These are phyloP conservation scores for Micrasema minimum DNA, from an alignment of 1,140 invertebrate genomes.

Conservation along the genomic window DNA sequence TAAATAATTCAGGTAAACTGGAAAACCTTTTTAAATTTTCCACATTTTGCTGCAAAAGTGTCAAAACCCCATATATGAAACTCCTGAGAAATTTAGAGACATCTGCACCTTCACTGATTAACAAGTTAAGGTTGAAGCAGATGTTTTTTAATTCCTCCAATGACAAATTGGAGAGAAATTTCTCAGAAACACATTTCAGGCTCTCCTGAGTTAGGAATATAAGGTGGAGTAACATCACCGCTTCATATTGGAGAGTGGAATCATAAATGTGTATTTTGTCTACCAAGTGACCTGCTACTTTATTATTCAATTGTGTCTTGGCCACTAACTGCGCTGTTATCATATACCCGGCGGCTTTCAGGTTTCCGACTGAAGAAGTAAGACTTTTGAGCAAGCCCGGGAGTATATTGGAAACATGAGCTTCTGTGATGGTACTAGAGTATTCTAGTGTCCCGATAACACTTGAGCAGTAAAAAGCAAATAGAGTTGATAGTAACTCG, in stretches of 20 bases:
- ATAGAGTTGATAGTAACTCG: constrained; percentile 73
- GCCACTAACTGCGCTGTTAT: constrained; percentile 76
- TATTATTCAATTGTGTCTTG: constrained; percentile 72
- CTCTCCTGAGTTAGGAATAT: constrained; percentile 71
- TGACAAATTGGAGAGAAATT: constrained; percentile 65
- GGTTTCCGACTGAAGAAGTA: constrained; percentile 74
- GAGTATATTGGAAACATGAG: constrained; percentile 76
- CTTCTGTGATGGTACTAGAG: constrained; percentile 70
- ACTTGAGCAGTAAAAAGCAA: constrained; percentile 82
- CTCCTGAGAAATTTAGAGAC: constrained; percentile 67
- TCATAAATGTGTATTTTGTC: constrained; percentile 69
- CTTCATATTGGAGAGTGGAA: constrained; percentile 67
- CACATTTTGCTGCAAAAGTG: constrained; percentile 57
- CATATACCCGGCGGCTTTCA: constrained; percentile 78
- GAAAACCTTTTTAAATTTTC: constrained; percentile 61
- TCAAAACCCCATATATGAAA: constrained; percentile 63
- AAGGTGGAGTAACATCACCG: constrained; percentile 69
- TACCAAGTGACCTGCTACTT: constrained; percentile 72
- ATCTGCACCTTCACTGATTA: constrained; percentile 65
- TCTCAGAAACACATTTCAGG: constrained; percentile 64
- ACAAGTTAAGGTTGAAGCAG: constrained; percentile 63
- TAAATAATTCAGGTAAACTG: constrained; percentile 64
- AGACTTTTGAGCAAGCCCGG: constrained; percentile 77
- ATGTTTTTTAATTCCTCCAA: constrained; percentile 63
- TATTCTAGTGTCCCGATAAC: constrained; percentile 76